Evolutionary conservation across 2,797 vertebrate genomes (phyloP), one percentile per base, ranked within the genome.

Genomic region (Lepus townsendii): DNA sequence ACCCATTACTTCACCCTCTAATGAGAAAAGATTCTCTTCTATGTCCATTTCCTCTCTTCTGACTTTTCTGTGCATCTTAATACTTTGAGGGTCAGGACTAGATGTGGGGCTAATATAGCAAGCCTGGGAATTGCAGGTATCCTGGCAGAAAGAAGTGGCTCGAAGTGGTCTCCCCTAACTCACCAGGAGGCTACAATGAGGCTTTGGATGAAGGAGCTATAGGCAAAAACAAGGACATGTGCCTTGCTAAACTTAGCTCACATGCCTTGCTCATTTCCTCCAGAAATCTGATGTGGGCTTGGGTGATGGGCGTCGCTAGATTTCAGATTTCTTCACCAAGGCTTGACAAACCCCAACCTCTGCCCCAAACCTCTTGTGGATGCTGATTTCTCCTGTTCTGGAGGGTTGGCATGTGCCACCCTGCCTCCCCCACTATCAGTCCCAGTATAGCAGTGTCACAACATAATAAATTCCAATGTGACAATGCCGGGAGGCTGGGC

Each of bases 291-390:
- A 77, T 9, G 2, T 32, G 54, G 42, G 20, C 14, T 47, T 12
- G 22, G 22, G 47, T 42, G 38, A 5, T 11, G 0, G 1, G 6
- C 1, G 38, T 77, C 24, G 30, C 57, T 5, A 10, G 17, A 14
- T 27, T 60, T 84, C 10, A 12, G 19, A 78, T 84, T n/a, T 79
- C n/a, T 79, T 94, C 50, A 52, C 32, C 22, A 65, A 83, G 72
- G 42, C 11, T 2, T 10, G 47, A 38, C 54, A 50, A 35, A 65
- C 35, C 35, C n/a, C 35, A 50, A n/a, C 17, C 63, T 11, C 10
- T 27, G 30, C 26, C 20, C 62, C 83, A 68, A 57, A 30, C 12
- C 52, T 83, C 27, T 20, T 62, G 22, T 80, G 72, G 19, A 86
- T 62, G 1, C 77, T n/a, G 47, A 32, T 30, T 65, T 83, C n/a